A percentile compares a stretch with the other conserved stretches of the same genome.
Conservation (phyloP, 2,797 vertebrate genomes). For the Chaetophractus vellerosus region DNA sequence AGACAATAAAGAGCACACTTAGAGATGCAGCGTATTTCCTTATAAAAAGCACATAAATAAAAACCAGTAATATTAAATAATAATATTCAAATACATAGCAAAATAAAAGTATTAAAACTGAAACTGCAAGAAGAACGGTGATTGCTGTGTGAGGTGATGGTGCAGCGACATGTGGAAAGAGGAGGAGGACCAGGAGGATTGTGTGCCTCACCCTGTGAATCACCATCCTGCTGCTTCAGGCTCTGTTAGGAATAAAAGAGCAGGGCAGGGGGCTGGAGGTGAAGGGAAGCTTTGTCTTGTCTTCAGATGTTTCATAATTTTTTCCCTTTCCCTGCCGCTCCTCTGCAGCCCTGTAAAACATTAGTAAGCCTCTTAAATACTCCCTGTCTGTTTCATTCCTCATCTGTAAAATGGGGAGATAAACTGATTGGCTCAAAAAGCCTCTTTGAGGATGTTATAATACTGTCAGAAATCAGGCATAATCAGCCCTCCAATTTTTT, state of each 20-base stretch:
- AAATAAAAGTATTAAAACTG: constrained; percentile 57
- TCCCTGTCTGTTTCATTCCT: constrained; percentile 72
- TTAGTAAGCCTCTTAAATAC: constrained; percentile 71
- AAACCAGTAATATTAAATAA: constrained; percentile 56
- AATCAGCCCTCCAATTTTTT: not conserved
- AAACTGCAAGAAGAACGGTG: constrained; percentile 44
- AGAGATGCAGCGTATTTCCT: constrained; percentile 51
- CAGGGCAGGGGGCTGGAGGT: constrained; percentile 67
- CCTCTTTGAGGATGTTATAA: constrained; percentile 7
- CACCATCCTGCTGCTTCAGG: constrained; percentile 68
- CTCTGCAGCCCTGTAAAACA: constrained; percentile 74
- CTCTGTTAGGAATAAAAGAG: constrained; percentile 72
- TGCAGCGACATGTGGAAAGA: not conserved
- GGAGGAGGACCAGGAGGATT: constrained; percentile 31
- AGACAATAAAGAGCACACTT: constrained; percentile 57
- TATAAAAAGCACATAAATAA: constrained; percentile 66
- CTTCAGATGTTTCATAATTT: constrained; percentile 70
- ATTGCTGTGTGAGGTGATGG: constrained; percentile 36
- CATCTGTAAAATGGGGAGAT: not conserved
- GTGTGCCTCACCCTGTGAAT: constrained; percentile 71
- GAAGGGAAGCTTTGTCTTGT: constrained; percentile 72
- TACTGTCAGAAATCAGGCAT: constrained; percentile 32
- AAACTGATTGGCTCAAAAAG: constrained; percentile 32
- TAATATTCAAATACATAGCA: constrained; percentile 54
- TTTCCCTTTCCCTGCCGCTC: constrained; percentile 72